Base-by-base conservation (phyloP, 2,888 invertebrate genomes). In the Serripes groenlandicus region DNA sequence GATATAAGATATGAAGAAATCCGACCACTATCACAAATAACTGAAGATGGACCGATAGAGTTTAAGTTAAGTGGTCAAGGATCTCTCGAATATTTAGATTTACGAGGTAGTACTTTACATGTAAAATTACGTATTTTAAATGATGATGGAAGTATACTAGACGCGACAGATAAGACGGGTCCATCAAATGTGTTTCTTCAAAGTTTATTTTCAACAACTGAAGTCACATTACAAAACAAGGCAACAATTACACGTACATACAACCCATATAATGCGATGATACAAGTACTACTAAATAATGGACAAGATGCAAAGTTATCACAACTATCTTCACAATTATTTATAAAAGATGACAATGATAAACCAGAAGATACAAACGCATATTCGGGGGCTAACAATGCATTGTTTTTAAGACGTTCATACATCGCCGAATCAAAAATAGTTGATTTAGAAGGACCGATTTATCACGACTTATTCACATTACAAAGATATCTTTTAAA, bases 401-500 rank as follows among this genome's bases (percentile, higher is more conserved):
- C 52, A 11, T 52, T 70, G 30, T 70, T 70, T 30, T 28, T 54
- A n/a, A 28, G 70, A 54, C 42, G 15, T 32, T 18, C 23, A n/a
- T 74, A 64, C 28, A 74, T 74, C 5, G 28, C 42, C 9, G 42
- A 34, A 11, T 74, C 74, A 15, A 74, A 64, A 74, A n/a, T 74
- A 15, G 5, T 64, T 34, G 77, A 78, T 37, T 52, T 78, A 49
- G 60, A 84, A 68, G 84, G 81, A 42, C 69, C 68, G 3, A 18
- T 81, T 11, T 78, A 23, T 62, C 75, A 78, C 49, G 78, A 81
- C 73, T 66, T 84, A 21, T 85, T 81, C 64, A 37, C 75, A 26
- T 54, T 81, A 32, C 52, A 72, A 30, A 64, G 84, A n/a, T 74
- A 78, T 28, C 7, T 84, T 28, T 37, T 81, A 35, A 84, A 81